Percentiles rank a stretch among this genome's conserved stretches.
These are phyloP conservation scores for Ethmia dodecea DNA, from an alignment of 2,888 invertebrate genomes.

Conservation along the genomic window DNA sequence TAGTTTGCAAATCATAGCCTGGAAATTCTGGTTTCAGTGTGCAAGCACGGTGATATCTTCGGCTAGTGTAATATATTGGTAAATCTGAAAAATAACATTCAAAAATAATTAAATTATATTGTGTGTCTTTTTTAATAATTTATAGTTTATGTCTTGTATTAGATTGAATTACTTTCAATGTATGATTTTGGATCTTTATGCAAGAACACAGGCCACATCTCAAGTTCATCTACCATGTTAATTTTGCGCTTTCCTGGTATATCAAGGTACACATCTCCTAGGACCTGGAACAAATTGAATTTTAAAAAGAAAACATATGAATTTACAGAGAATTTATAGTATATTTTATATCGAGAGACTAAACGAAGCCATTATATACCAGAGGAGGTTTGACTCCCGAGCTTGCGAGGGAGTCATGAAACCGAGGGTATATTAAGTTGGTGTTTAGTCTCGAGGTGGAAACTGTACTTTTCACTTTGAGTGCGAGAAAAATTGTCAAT, in stretches of 20 bases:
- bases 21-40: slow-evolving; percentile 33
- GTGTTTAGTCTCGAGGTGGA: too few species aligned
- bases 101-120: neutral
- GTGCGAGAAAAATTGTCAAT: too few species aligned
- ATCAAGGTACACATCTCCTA: slow-evolving; percentile 43
- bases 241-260: slow-evolving; percentile 23
- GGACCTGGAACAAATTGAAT: slow-evolving; percentile 31
- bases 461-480: too few species aligned
- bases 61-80: slow-evolving; percentile 27
- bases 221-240: slow-evolving; percentile 39
- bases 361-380: too few species aligned
- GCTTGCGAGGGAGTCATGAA: too few species aligned
- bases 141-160: neutral
- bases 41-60: slow-evolving; percentile 37
- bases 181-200: slow-evolving; percentile 32
- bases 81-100: slow-evolving; percentile 33
- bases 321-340: too few species aligned
- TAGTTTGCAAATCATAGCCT: slow-evolving; percentile 22
- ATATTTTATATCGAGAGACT: too few species aligned
- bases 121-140: neutral
- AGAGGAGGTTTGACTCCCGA: too few species aligned
- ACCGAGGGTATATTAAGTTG: too few species aligned
- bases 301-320: too few species aligned
- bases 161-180: slow-evolving; percentile 31
- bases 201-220: slow-evolving; percentile 38